phyloP scores from a whole-genome alignment of 2,113 vertebrate genomes.

The Pomatostomus ruficeps region DNA sequence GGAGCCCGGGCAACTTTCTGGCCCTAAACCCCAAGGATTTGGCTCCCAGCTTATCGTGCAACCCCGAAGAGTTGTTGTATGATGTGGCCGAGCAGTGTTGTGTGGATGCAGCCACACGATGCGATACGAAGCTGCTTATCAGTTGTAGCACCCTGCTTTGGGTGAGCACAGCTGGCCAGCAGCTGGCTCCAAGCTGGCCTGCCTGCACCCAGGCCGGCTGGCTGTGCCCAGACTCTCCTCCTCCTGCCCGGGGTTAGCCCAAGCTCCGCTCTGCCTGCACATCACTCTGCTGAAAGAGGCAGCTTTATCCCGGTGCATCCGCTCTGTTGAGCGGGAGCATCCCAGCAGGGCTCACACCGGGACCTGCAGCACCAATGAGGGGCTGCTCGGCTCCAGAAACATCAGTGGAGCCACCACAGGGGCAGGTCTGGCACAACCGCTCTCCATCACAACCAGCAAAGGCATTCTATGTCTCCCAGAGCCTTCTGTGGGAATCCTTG shows the following conservation, averaged over 20 bases:
- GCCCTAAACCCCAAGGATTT: not conserved
- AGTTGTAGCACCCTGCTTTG: not conserved
- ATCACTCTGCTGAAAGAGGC: not conserved
- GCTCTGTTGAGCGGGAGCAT: not conserved
- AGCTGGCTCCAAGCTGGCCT: not conserved
- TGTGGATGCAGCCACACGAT: rapidly evolving
- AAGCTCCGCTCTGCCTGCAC: not conserved
- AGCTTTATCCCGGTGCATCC: rapidly evolving
- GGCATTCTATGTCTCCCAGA: not conserved
- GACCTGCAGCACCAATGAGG: not conserved
- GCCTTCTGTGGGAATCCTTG: not conserved
- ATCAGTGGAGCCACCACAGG: rapidly evolving
- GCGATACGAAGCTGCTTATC: rapidly evolving
- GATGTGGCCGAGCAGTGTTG: rapidly evolving
- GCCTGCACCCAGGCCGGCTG: not conserved
- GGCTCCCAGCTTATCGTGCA: not conserved
- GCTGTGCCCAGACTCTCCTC: not conserved
- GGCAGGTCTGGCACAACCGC: not conserved
- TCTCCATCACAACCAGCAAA: not conserved
- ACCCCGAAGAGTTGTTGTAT: rapidly evolving
- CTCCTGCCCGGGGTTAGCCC: not conserved
- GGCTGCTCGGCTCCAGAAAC: not conserved
- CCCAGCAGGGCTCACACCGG: not conserved
- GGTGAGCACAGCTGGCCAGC: not conserved
- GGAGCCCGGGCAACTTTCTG: not conserved